Evolutionary conservation across 2,888 invertebrate genomes (phyloP).

Genomic region (Dorcus hopei): DNA sequence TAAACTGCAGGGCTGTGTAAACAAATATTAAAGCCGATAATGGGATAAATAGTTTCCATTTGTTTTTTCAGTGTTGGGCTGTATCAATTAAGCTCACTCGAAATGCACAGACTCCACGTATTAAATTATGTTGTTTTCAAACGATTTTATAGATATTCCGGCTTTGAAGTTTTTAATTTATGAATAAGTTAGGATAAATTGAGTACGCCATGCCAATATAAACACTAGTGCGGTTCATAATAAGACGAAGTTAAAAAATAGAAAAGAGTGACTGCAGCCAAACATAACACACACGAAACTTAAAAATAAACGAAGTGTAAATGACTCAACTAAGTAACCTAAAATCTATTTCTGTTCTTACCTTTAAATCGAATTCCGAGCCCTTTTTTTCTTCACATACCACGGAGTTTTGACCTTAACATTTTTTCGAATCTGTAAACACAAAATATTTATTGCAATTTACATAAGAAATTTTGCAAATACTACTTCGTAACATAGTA

Average conservation of each 20-base stretch:
- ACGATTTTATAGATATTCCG: constrained; percentile 1
- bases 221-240: background rate
- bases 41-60: background rate
- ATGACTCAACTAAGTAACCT: constrained; percentile 5
- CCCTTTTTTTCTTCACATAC: background rate
- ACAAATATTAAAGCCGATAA: background rate
- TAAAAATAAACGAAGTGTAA: constrained; percentile 11
- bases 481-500: no score
- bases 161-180: constrained; percentile 13
- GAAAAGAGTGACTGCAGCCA: constrained; percentile 1
- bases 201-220: constrained; percentile 5
- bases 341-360: constrained; percentile 2
- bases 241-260: constrained; percentile 1
- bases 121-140: background rate
- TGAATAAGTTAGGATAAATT: constrained; percentile 10
- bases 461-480: no score
- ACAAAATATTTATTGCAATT: background rate
- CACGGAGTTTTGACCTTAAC: no score
- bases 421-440: background rate
- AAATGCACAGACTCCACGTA: background rate
- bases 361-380: background rate
- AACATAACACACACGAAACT: constrained; percentile 1
- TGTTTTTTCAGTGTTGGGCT: background rate
- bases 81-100: background rate
- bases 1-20: background rate